Evolutionary conservation across 1,140 invertebrate species (phyloP), one percentile per base, ranked within the genome.

Genomic region (Heliconius melpomene): DNA sequence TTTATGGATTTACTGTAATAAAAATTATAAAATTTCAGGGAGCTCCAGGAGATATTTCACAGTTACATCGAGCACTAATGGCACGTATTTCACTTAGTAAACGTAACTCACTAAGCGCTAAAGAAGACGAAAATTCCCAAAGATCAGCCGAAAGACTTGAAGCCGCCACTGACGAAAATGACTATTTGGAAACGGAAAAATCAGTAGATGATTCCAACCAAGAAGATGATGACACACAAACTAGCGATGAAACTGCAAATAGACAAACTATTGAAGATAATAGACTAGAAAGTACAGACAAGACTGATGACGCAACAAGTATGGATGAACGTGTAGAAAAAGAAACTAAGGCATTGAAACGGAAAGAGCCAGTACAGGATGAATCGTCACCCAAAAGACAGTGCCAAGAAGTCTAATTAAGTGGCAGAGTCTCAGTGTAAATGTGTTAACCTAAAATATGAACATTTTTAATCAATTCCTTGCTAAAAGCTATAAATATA

Each of bases 21-120:
- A 57, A 9, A 57, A 57, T 0, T 57, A 66, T 66, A 54, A 78
- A 70, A 74, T 83, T 95, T 36, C 94, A 97, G 97, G 97, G 97
- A 20, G 96, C 96, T 75, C 97, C 97, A 1, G 97, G 97, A 75
- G 98, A 98, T 88, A 96, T 97, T 13, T 96, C 96, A 74, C 96
- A 97, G 83, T 90, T 98, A 57, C 95, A 97, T 85, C 95, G 95
- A 86, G 96, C 97, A 2, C 91, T 98, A 3, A 85, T 86, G 13
- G 74, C 87, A 16, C 88, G 93, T 26, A 87, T 93, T 11, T 82
- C 88, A 29, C 82, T 87, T 13, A 90, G 87, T 78, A 92, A 92
- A 83, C 83, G 86, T 36, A 82, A 52, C 54, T 79, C 52, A 82
- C 77, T 73, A 82, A 83, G 72, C 77, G 78, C 80, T 82, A 89